Conservation (phyloP, 2,113 vertebrate species). For the Forbesichthys papilliferus region DNA sequence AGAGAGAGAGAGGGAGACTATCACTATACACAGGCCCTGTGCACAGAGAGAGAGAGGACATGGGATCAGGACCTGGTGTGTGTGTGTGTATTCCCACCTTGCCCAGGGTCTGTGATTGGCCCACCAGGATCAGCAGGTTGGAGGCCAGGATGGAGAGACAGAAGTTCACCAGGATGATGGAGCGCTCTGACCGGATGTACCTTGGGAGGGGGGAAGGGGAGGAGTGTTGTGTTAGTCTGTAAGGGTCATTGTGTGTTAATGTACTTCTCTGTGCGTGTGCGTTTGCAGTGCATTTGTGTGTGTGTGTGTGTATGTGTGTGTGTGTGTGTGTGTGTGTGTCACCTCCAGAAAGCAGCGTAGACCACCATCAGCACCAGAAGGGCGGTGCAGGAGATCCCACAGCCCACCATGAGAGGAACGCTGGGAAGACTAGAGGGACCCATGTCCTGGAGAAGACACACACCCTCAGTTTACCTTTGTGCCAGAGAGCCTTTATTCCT, state of each 20-base stretch:
- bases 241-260: not conserved
- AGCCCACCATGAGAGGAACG: constrained; percentile 94
- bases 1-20: not conserved
- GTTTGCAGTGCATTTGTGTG: not conserved
- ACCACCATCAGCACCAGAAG: constrained; percentile 92
- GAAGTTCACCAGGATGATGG: constrained; percentile 97
- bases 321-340: constrained; percentile 6
- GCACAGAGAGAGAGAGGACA: not conserved
- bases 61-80: not conserved
- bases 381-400: constrained; percentile 93
- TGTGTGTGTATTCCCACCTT: constrained; percentile 78
- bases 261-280: not conserved
- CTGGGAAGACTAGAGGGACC: constrained; percentile 88
- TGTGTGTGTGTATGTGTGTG: not conserved
- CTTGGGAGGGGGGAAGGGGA: constrained; percentile 58
- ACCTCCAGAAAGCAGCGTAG: constrained; percentile 98
- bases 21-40: too few species aligned
- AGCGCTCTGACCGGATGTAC: constrained; percentile 95
- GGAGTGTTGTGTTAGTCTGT: not conserved
- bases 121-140: constrained; percentile 95
- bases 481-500: not conserved
- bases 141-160: constrained; percentile 97
- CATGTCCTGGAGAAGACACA: constrained; percentile 80
- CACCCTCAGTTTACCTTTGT: not conserved
- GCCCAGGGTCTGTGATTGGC: constrained; percentile 96